Percentiles rank a stretch among this genome's conserved stretches.
These are phyloP conservation scores for Sphaerophoria rueppellii DNA, from an alignment of 2,888 invertebrate genomes.

Conservation along the genomic window DNA sequence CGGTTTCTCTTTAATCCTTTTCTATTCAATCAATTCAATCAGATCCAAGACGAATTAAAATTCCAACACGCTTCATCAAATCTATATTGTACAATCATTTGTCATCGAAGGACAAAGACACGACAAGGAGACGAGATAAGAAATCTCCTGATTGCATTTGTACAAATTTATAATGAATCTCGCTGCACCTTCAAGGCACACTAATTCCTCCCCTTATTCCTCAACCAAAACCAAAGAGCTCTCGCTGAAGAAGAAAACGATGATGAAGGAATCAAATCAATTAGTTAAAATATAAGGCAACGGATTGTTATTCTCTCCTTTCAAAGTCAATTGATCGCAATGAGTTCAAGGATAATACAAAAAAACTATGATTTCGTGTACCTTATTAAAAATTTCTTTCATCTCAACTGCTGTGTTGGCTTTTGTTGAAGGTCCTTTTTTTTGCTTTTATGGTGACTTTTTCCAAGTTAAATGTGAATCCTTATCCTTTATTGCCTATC, in stretches of 20 bases:
- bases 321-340: slow-evolving; percentile 6
- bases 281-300: slow-evolving; percentile 53
- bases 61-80: slow-evolving; percentile 43
- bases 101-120: slow-evolving; percentile 10
- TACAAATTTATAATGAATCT: slow-evolving; percentile 19
- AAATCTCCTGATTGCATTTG: slow-evolving; percentile 35
- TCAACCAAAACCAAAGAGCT: not conserved
- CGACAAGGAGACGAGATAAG: not conserved
- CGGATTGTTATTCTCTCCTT: slow-evolving; percentile 20
- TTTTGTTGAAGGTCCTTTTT: not conserved
- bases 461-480: not conserved
- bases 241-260: not conserved
- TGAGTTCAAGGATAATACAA: slow-evolving; percentile 53
- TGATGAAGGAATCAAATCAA: slow-evolving; percentile 46
- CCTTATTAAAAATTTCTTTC: slow-evolving; percentile 42
- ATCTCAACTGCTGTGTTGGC: not conserved
- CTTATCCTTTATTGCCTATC: slow-evolving; percentile 52
- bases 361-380: slow-evolving; percentile 6
- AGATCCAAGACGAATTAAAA: slow-evolving; percentile 17
- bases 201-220: slow-evolving; percentile 19
- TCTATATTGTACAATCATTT: not conserved
- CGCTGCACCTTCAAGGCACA: slow-evolving; percentile 26
- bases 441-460: slow-evolving; percentile 12
- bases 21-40: slow-evolving; percentile 13
- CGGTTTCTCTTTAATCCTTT: slow-evolving; percentile 24